Conservation (phyloP, 2,797 vertebrate species). For the Falco berigora region DNA sequence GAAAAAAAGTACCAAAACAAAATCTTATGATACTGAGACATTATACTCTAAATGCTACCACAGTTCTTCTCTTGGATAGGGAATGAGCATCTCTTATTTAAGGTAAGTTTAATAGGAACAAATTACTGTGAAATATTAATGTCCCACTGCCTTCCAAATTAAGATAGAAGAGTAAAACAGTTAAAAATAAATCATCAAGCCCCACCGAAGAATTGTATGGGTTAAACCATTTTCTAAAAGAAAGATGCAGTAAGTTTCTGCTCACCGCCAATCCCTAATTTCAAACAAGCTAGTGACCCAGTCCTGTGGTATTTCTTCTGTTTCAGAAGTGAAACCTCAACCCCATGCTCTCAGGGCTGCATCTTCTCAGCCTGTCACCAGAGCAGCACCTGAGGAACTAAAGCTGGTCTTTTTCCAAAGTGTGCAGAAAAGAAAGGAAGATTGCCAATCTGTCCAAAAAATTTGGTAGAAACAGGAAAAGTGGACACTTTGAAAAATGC, state of each 20-base stretch:
- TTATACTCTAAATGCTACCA: not conserved
- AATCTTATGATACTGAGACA: not conserved
- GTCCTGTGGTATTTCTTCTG: not conserved
- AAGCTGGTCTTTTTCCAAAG: not conserved
- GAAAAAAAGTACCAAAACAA: not conserved
- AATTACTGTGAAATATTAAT: not conserved
- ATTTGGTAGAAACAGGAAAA: not conserved
- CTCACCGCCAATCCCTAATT: not conserved
- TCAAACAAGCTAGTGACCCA: not conserved
- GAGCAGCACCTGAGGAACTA: not conserved
- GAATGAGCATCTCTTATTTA: not conserved
- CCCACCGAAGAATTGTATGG: not conserved
- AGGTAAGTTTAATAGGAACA: not conserved
- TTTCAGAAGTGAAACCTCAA: not conserved
- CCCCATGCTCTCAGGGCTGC: accelerated
- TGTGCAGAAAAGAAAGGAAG: not conserved
- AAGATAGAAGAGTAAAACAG: not conserved
- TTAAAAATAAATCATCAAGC: not conserved
- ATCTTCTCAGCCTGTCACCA: not conserved
- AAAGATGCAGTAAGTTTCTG: not conserved
- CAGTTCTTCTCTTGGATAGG: not conserved
- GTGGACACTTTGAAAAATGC: not conserved
- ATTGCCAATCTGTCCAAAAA: not conserved
- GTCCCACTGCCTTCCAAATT: not conserved
- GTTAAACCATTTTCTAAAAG: not conserved